Conservation (phyloP, 2,113 vertebrate genomes). For the Oreochromis aureus region DNA sequence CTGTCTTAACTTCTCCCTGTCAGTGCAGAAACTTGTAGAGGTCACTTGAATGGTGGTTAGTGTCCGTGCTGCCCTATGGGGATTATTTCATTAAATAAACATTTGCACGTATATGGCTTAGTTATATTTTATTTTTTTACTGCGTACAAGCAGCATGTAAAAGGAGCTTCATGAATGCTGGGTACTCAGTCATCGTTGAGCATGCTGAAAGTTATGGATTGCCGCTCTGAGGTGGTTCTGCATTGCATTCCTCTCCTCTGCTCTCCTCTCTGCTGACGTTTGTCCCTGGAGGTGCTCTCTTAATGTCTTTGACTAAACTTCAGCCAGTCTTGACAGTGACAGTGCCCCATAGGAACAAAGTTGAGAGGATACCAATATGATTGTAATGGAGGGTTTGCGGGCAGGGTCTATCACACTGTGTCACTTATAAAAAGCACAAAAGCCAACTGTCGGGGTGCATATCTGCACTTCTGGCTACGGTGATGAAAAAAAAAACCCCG, state of each 20-base stretch:
- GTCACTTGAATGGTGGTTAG: not conserved
- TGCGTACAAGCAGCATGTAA: not conserved
- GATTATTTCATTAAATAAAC: not conserved
- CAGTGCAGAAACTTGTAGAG: not conserved
- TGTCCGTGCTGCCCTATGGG: not conserved
- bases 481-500: not conserved
- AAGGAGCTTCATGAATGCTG: not conserved
- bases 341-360: conserved; percentile 54
- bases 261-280: conserved; percentile 1
- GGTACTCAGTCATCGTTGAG: not conserved
- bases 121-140: not conserved
- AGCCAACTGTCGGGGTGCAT: conserved; percentile 45
- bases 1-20: not conserved
- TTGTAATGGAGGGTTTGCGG: conserved; percentile 63
- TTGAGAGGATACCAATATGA: conserved; percentile 64
- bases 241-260: not conserved
- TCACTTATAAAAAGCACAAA: conserved; percentile 60
- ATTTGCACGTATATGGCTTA: not conserved
- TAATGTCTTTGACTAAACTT: conserved; percentile 72
- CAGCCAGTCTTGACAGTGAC: conserved; percentile 58
- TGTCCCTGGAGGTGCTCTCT: conserved; percentile 64
- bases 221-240: not conserved
- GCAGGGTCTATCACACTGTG: conserved; percentile 63
- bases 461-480: conserved; percentile 42
- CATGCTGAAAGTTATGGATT: not conserved